Percentiles rank a stretch among this genome's conserved stretches.
These are phyloP conservation scores for Pao palembangensis DNA, from an alignment of 2,113 vertebrate genomes.

Conservation along the genomic window DNA sequence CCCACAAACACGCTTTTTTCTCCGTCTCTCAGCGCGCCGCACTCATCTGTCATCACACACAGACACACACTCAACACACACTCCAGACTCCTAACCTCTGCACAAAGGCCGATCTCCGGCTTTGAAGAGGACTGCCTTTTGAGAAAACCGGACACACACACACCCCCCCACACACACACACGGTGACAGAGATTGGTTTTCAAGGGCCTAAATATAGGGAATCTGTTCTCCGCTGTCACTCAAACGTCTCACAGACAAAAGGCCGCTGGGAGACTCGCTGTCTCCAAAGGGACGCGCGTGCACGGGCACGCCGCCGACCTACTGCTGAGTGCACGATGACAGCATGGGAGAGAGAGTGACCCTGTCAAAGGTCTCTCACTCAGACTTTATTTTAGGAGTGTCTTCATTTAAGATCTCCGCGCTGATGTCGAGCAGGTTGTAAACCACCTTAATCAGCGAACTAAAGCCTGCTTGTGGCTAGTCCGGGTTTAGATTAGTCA, in stretches of 20 bases:
- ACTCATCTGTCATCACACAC: constrained; percentile 51
- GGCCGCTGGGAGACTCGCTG: constrained; percentile 52
- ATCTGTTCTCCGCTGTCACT: constrained; percentile 67
- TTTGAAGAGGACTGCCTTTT: constrained; percentile 66
- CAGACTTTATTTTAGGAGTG: no score
- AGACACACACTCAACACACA: constrained; percentile 57
- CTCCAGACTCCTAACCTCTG: constrained; percentile 53
- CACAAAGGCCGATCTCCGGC: constrained; percentile 60
- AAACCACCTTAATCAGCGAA: no score
- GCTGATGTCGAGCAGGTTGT: no score
- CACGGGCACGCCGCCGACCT: constrained; percentile 34
- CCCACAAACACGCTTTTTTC: constrained; percentile 3
- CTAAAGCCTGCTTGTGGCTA: no score
- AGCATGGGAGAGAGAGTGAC: constrained; percentile 14
- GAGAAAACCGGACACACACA: constrained; percentile 21
- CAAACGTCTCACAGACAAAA: constrained; percentile 64
- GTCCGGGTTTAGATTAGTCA: no score
- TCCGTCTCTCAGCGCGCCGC: constrained; percentile 23
- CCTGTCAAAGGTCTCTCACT: background rate
- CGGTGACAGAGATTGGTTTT: constrained; percentile 61
- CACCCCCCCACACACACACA: constrained; percentile 43
- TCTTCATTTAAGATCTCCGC: no score
- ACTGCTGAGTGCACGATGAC: constrained; percentile 48
- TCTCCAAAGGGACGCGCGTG: constrained; percentile 37
- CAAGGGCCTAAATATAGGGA: constrained; percentile 72